Base-by-base conservation (phyloP, 2,113 vertebrate species). In the Phalacrocorax brasilianus region DNA sequence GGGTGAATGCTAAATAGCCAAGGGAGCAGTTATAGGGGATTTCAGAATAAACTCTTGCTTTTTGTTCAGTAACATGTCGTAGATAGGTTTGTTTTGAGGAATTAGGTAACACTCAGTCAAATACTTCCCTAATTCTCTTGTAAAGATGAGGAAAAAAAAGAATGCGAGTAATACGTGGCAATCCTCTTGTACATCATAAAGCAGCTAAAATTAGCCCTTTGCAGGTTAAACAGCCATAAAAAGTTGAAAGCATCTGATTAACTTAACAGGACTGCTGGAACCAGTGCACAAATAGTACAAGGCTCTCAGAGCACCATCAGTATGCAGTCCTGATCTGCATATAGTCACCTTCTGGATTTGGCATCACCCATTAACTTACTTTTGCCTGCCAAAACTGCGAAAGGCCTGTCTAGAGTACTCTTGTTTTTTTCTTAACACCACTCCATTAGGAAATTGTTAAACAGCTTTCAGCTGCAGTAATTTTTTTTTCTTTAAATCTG, bases 151-250 rank as follows among this genome's bases (percentile, higher is more conserved):
- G 7, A 35, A 67, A 24, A 67, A 24, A 78, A 84, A 23, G 20
- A 74, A 33, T 0, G 0, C 61, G 22, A 77, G 4, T 11, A 53
- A 9, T 16, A 42, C 9, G 7, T 13, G 5, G 13, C 38, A 88
- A 8, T 7, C 35, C 50, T 66, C 55, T 73, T 32, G 12, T 42
- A 73, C 19, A 50, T 40, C 49, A 70, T 23, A 63, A 42, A 14
- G 30, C 27, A 61, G 61, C 24, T 59, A 71, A 77, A 88, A 72
- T 26, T 11, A 86, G 35, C 32, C 24, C 73, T 95, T 53, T 56
- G 21, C 56, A 78, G 47, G 49, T 86, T 73, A 65, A 88, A 91
- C 14, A 68, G 56, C 24, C 23, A 7, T 56, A 80, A 72, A 52
- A 74, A 44, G 28, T 26, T 1, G 0, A 15, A 77, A 78, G 17